Conservation (phyloP, 2,113 vertebrate species). For the Panthera tigris region DNA sequence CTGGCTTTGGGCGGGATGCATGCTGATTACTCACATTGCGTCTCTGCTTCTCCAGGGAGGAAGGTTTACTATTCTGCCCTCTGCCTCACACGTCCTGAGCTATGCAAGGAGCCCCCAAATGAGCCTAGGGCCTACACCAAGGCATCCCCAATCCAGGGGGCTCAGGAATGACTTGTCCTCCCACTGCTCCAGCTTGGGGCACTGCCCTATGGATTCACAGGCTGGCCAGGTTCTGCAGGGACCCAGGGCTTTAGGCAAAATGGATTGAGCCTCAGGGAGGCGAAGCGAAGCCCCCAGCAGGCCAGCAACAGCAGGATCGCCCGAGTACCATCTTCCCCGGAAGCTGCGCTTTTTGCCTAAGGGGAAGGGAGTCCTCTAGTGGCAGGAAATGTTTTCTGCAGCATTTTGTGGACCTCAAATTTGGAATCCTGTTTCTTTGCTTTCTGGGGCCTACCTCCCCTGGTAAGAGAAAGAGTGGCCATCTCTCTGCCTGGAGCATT, state of each 20-base stretch:
- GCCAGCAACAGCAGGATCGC: accelerated
- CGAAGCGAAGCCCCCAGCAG: not conserved
- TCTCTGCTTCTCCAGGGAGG: not conserved
- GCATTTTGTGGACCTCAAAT: not conserved
- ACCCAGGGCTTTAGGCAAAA: not conserved
- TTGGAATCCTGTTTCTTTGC: not conserved
- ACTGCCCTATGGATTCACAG: not conserved
- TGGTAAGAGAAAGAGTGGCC: not conserved
- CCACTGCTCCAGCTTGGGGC: not conserved
- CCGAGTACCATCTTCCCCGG: accelerated
- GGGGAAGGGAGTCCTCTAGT: slow-evolving; percentile 55
- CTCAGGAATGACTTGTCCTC: not conserved
- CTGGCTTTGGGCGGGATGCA: not conserved
- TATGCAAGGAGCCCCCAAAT: not conserved
- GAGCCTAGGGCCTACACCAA: not conserved
- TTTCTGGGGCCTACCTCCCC: not conserved
- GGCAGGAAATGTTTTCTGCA: slow-evolving; percentile 29
- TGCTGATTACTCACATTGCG: not conserved
- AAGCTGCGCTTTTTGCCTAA: not conserved
- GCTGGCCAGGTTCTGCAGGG: not conserved
- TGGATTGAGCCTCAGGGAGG: not conserved
- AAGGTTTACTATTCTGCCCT: not conserved
- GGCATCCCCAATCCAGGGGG: not conserved
- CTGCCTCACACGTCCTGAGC: not conserved
- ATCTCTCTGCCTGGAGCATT: not conserved